Conservation (phyloP, 2,113 vertebrate species). For the Podilymbus podiceps region DNA sequence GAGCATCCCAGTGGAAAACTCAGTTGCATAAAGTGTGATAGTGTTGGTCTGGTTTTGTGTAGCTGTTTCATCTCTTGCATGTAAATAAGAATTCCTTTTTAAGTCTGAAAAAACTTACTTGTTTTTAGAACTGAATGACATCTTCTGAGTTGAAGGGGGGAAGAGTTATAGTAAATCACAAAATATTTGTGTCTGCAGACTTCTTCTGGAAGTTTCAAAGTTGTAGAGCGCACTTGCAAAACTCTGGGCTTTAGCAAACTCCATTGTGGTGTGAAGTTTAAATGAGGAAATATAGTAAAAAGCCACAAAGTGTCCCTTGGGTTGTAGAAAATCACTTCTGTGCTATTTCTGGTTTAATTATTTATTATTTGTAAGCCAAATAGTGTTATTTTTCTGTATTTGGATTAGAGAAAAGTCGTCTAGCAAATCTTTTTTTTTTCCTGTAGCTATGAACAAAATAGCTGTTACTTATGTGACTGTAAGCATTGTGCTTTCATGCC, state of each 20-base stretch:
- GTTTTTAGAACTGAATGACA: neutral
- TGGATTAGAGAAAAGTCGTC: neutral
- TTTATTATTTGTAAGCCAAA: constrained; percentile 5
- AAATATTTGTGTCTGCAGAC: neutral
- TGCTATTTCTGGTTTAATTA: neutral
- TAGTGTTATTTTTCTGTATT: constrained; percentile 23
- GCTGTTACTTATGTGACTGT: neutral
- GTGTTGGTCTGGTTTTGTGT: neutral
- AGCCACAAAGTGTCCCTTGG: neutral
- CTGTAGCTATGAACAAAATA: constrained; percentile 30
- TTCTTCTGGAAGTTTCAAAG: neutral
- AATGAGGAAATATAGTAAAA: neutral
- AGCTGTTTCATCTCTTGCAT: neutral
- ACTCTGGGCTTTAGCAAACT: neutral
- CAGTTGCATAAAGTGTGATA: neutral
- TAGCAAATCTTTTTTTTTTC: neutral
- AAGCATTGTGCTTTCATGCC: constrained; percentile 21
- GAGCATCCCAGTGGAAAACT: neutral
- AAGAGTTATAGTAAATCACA: neutral
- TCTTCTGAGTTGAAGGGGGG: neutral
- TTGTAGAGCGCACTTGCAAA: neutral
- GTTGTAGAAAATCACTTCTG: neutral
- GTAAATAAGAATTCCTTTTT: neutral
- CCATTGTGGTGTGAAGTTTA: neutral
- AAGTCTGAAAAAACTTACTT: neutral